phyloP scores from a whole-genome alignment of 1,140 invertebrate genomes.

The Papilio machaon region DNA sequence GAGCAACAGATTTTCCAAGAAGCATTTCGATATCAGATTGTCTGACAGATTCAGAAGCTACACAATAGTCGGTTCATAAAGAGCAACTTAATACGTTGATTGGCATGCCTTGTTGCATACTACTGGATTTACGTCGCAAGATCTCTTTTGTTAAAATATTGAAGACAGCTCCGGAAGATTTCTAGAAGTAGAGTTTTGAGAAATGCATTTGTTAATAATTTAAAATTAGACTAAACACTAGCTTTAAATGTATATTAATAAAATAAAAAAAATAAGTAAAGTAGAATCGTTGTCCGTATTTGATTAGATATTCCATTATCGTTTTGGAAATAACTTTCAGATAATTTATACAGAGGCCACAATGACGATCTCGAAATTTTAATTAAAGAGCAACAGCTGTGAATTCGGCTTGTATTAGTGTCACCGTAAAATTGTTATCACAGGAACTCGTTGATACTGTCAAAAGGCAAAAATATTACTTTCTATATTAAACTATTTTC shows the following conservation, averaged over 20 bases:
- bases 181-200: too few species aligned
- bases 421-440: slow-evolving; percentile 17
- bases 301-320: slow-evolving; percentile 20
- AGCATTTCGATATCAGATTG: background rate
- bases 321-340: slow-evolving; percentile 6
- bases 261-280: background rate
- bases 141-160: background rate
- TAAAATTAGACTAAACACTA: background rate
- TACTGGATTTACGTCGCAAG: background rate
- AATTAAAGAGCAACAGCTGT: slow-evolving; percentile 24
- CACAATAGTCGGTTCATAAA: background rate
- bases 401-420: slow-evolving; percentile 8
- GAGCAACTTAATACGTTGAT: background rate
- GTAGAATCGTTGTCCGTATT: background rate
- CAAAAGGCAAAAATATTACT: background rate
- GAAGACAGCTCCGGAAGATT: background rate
- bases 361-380: slow-evolving; percentile 21
- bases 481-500: background rate
- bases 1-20: background rate
- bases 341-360: slow-evolving; percentile 19
- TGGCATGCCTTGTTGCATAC: background rate
- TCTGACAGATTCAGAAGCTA: slow-evolving; percentile 6
- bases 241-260: too few species aligned
- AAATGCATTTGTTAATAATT: background rate
- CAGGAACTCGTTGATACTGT: background rate